These are phyloP conservation scores for Phaethon lepturus DNA, from an alignment of 2,113 vertebrate genomes.

Conservation along the genomic window DNA sequence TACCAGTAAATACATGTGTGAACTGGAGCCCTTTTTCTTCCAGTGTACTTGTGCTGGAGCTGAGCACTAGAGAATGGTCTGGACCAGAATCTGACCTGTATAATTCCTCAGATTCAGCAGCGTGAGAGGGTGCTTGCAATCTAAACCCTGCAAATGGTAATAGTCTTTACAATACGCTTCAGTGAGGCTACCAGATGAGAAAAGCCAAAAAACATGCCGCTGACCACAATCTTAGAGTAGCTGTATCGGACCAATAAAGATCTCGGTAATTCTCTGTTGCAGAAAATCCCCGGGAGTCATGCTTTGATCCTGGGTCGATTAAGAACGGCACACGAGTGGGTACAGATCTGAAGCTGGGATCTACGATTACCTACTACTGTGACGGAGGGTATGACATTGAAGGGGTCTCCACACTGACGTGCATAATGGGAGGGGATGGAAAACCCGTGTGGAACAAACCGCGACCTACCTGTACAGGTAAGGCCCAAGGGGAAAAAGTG, in stretches of 20 bases:
- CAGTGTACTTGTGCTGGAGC: neutral
- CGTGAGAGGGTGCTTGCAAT: fast-evolving
- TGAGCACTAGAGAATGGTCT: neutral
- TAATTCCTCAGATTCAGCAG: neutral
- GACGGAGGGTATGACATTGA: slow-evolving; percentile 92
- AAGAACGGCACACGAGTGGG: slow-evolving; percentile 92
- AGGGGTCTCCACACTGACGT: slow-evolving; percentile 89
- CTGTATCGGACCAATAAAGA: neutral
- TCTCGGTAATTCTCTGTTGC: neutral
- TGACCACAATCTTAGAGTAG: fast-evolving
- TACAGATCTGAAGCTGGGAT: slow-evolving; percentile 90
- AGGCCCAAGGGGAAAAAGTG: fast-evolving
- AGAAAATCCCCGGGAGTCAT: slow-evolving; percentile 98
- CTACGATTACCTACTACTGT: slow-evolving; percentile 92
- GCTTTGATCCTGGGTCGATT: slow-evolving; percentile 92
- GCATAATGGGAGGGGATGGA: slow-evolving; percentile 90
- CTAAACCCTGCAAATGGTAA: fast-evolving
- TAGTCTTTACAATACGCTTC: fast-evolving
- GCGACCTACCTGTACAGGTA: slow-evolving; percentile 92
- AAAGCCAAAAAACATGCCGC: fast-evolving
- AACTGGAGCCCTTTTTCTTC: neutral
- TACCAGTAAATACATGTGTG: neutral
- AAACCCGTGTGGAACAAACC: slow-evolving; percentile 94
- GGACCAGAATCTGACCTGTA: neutral
- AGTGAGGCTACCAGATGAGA: neutral